Evolutionary conservation across 2,113 vertebrate species (phyloP), one percentile per base, ranked within the genome.

Genomic region (Tursiops truncatus): DNA sequence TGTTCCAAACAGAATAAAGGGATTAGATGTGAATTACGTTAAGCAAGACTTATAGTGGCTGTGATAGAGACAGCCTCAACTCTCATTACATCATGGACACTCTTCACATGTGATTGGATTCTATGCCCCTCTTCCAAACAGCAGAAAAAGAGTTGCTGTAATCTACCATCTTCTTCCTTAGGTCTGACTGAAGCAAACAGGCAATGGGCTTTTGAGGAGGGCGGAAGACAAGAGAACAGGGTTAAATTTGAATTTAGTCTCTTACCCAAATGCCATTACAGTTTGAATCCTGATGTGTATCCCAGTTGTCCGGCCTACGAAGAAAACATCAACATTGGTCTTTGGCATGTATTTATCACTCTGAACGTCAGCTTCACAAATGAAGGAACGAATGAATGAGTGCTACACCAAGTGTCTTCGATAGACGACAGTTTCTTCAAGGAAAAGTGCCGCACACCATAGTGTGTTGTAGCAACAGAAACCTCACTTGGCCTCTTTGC

Each of bases 221-320:
- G 58, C 3, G 3, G 86, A 79, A 25, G 60, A 36, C 21, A 44
- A 23, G 81, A 91, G 80, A 93, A n/a, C 2, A 41, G 84, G 10
- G 5, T 9, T 4, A 70, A 12, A 5, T n/a, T 17, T 18, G 0
- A 89, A 92, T 8, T 93, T 10, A 41, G 89, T 93, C 68, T 85
- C 98, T 98, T 96, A 99, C 99, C 99, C 98, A 99, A 89, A 99
- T 99, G 89, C 99, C 99, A 77, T 99, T 99, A 95, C 99, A 99
- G 94, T 99, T 99, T 9, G 99, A 98, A 56, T 99, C 99, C 44
- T 81, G 94, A 28, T 97, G 73, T 6, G 1, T 79, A 95, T 99
- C 99, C 99, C 98, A 99, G 26, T 98, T 95, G 68, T 98, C 93
- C 31, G 99, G 98, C 83, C 99, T 99, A 67, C 62, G 95, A 95